Evolutionary conservation across 2,113 vertebrate species (phyloP).

Genomic region (Cathartes aura): DNA sequence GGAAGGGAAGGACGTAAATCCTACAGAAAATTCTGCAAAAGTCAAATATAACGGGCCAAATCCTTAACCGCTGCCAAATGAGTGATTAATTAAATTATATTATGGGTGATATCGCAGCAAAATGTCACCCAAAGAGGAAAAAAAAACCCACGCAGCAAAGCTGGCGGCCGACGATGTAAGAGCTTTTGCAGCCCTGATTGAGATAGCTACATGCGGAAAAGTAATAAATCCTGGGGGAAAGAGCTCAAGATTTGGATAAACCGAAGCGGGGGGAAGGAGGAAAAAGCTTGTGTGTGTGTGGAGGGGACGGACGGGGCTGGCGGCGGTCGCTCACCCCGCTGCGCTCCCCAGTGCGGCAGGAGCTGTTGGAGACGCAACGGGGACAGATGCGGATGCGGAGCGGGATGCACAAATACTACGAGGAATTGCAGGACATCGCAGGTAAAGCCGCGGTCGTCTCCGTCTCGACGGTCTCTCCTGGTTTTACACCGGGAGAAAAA

Average conservation of each 20-base stretch:
- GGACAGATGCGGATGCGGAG: background rate
- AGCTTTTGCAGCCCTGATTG: background rate
- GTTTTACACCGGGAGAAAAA: accelerated
- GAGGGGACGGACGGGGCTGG: too few relatives aligned
- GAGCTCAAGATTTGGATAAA: background rate
- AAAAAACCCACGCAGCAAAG: background rate
- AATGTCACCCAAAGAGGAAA: background rate
- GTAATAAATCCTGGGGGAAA: background rate
- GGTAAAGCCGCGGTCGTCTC: accelerated
- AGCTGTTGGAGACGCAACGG: background rate
- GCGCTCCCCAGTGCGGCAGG: background rate
- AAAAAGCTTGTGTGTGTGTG: too few relatives aligned
- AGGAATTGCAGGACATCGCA: background rate
- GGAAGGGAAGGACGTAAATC: background rate
- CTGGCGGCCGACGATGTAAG: too few relatives aligned
- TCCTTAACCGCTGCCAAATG: accelerated
- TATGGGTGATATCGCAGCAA: background rate
- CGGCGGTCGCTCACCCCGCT: accelerated
- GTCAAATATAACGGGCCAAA: background rate
- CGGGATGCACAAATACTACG: background rate
- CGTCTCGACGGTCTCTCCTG: accelerated
- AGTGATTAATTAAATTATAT: too few relatives aligned
- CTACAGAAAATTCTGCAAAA: background rate
- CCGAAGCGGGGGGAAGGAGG: accelerated
- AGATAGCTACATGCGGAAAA: background rate